Evolutionary conservation across 1,140 invertebrate genomes (phyloP).

Genomic region (Ridgeia piscesae): DNA sequence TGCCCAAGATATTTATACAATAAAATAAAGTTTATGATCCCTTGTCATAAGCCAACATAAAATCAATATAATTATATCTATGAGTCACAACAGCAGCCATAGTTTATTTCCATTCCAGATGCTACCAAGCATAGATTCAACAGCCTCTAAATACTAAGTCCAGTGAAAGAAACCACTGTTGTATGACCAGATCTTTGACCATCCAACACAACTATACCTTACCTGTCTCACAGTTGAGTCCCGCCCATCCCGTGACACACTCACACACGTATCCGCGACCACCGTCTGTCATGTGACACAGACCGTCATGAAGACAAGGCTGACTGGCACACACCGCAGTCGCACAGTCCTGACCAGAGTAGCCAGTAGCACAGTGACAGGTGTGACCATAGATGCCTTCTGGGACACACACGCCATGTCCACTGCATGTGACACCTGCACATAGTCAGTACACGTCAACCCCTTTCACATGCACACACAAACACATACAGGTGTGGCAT

Average conservation of each 20-base stretch:
- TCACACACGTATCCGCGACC: conserved; percentile 6
- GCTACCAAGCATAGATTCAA: neutral
- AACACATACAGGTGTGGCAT: too few relatives aligned
- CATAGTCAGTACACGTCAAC: neutral
- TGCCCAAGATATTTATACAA: too few relatives aligned
- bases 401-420: neutral
- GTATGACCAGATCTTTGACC: neutral
- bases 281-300: conserved; percentile 8
- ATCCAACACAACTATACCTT: neutral
- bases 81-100: neutral
- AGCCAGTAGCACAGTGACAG: conserved; percentile 15
- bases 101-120: neutral
- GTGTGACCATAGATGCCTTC: neutral
- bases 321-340: neutral
- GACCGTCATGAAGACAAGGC: conserved; percentile 8
- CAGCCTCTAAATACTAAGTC: neutral
- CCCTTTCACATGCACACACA: too few relatives aligned
- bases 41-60: neutral
- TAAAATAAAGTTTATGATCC: neutral
- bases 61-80: neutral
- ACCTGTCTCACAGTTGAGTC: neutral
- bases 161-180: neutral
- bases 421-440: conserved; percentile 13
- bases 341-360: conserved; percentile 2
- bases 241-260: neutral